phyloP scores from a whole-genome alignment of 2,888 invertebrate species.

The Cistogaster globosa region DNA sequence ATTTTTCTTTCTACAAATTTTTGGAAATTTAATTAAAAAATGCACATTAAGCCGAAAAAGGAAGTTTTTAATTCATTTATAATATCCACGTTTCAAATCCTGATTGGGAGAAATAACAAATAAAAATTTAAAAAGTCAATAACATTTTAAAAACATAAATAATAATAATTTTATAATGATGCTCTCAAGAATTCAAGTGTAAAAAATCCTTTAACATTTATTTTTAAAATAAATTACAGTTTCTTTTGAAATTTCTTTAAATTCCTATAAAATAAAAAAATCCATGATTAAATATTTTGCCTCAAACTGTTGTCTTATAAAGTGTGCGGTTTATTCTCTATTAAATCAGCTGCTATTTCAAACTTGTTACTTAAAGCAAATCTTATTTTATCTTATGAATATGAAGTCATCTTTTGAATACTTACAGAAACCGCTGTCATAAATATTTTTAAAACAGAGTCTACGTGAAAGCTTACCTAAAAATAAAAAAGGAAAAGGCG shows the following conservation, averaged over 20 bases:
- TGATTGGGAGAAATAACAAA: no score
- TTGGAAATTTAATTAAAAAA: no score
- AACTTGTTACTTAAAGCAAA: neutral
- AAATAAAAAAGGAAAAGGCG: conserved; percentile 16
- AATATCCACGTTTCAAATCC: no score
- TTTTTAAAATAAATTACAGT: neutral
- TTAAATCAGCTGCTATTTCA: conserved; percentile 6
- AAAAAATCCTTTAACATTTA: no score
- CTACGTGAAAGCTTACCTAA: conserved; percentile 14
- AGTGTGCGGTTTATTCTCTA: neutral
- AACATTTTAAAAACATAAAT: no score
- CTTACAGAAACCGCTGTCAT: conserved; percentile 25
- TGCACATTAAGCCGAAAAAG: no score
- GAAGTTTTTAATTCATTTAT: no score
- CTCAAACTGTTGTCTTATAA: neutral
- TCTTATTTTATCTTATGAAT: neutral
- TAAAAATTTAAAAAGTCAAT: no score
- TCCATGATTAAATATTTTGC: neutral
- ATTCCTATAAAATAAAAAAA: neutral
- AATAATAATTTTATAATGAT: no score
- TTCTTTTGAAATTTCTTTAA: neutral
- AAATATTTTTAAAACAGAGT: neutral
- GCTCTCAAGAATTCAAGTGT: no score
- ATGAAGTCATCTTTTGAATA: conserved; percentile 11
- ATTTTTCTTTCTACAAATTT: no score